Conservation (phyloP, 37 sponge, comb jelly and placozoan species). For the Corticium candelabrum region DNA sequence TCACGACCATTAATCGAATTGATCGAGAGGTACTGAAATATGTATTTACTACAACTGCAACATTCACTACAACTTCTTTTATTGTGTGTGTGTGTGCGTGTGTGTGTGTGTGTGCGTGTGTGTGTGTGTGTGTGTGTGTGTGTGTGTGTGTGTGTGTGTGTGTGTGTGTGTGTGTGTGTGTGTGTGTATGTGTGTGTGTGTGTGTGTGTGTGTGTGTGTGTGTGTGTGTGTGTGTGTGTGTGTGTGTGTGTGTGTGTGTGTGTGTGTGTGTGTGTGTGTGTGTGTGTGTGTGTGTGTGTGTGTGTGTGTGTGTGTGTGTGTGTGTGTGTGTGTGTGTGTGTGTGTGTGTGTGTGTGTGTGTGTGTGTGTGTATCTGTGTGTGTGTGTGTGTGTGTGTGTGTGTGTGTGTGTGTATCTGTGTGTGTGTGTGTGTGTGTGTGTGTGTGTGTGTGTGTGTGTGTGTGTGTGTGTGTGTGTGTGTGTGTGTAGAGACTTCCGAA, state of each 20-base stretch:
- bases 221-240: neutral
- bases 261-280: constrained; percentile 5
- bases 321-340: constrained; percentile 5
- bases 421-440: neutral
- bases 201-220: constrained; percentile 5
- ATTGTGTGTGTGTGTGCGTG: neutral
- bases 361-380: too few species aligned
- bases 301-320: constrained; percentile 5
- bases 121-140: neutral
- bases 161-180: constrained; percentile 5
- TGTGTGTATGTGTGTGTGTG: constrained; percentile 1
- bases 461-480: too few species aligned
- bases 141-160: constrained; percentile 5
- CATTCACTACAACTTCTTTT: too few species aligned
- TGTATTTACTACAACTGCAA: too few species aligned
- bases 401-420: neutral
- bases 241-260: neutral
- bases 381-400: neutral
- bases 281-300: constrained; percentile 5
- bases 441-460: neutral
- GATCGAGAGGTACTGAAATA: too few species aligned
- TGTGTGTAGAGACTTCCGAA: too few species aligned
- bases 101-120: neutral
- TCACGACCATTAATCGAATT: too few species aligned
- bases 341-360: constrained; percentile 5